Conservation (phyloP, 2,888 invertebrate species). For the Beris morrisii region DNA sequence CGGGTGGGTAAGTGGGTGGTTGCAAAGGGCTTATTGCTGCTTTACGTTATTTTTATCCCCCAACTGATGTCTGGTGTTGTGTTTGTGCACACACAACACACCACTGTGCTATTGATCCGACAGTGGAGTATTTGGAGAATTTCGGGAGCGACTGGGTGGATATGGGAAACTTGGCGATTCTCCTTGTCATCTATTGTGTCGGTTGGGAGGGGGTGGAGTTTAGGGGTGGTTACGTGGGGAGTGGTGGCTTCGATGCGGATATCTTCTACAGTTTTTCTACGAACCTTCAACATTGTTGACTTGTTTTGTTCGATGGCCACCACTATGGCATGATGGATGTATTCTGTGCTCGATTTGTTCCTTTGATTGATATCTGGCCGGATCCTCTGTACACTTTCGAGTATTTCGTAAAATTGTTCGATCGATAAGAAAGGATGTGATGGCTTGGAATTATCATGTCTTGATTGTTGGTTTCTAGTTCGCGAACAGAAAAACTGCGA, state of each 20-base stretch:
- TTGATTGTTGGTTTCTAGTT: slow-evolving; percentile 22
- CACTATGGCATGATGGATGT: slow-evolving; percentile 26
- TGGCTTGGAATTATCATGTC: slow-evolving; percentile 24
- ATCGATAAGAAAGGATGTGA: too few species aligned
- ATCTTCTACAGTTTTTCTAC: slow-evolving; percentile 1
- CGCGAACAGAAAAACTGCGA: too few species aligned
- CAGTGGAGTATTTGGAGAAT: slow-evolving; percentile 4
- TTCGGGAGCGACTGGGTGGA: not conserved
- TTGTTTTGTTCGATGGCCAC: slow-evolving; percentile 27
- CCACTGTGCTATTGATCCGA: slow-evolving; percentile 15
- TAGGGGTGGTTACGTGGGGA: not conserved
- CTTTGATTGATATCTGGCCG: slow-evolving; percentile 26
- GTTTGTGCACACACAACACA: slow-evolving; percentile 1
- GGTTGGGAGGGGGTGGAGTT: not conserved
- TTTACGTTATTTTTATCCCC: slow-evolving; percentile 3
- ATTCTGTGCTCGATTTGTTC: slow-evolving; percentile 29
- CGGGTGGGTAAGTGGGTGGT: slow-evolving; percentile 10
- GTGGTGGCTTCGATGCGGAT: not conserved
- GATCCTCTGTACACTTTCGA: too few species aligned
- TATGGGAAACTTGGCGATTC: not conserved
- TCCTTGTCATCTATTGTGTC: too few species aligned
- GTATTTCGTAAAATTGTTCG: too few species aligned
- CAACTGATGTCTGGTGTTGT: slow-evolving; percentile 7
- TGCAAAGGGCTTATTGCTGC: slow-evolving; percentile 8
- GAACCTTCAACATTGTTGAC: slow-evolving; percentile 28